phyloP scores from a whole-genome alignment of 2,888 invertebrate species.

The Idaea straminata region DNA sequence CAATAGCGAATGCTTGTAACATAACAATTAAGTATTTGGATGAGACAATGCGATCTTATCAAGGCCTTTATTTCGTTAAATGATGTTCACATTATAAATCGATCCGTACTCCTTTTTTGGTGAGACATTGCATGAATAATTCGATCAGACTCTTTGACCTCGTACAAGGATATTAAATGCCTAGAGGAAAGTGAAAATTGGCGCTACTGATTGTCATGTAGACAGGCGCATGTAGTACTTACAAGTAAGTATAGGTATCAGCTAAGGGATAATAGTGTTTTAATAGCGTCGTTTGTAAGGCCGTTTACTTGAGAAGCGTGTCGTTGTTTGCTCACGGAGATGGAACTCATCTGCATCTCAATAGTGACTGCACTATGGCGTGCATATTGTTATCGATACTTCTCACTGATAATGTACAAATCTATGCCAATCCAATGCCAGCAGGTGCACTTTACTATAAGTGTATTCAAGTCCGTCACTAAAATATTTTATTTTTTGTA shows the following conservation, averaged over 20 bases:
- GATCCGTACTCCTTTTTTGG: not conserved
- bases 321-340: conserved; percentile 38
- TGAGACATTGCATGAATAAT: too few relatives aligned
- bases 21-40: not conserved
- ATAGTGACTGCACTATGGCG: conserved; percentile 32
- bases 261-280: not conserved
- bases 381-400: conserved; percentile 16
- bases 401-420: conserved; percentile 16
- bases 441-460: not conserved
- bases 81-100: not conserved
- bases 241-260: not conserved
- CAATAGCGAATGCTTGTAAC: not conserved
- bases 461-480: not conserved
- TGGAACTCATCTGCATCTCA: conserved; percentile 52
- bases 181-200: conserved; percentile 47
- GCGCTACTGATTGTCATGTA: conserved; percentile 16
- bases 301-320: conserved; percentile 26
- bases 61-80: not conserved
- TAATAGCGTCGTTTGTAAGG: conserved; percentile 26
- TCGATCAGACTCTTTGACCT: conserved; percentile 13
- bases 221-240: not conserved
- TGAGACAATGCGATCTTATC: not conserved
- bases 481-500: not conserved
- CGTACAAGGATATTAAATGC: conserved; percentile 33
- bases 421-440: not conserved